Base-by-base conservation (phyloP, 2,113 vertebrate species). In the Eulemur rufifrons region DNA sequence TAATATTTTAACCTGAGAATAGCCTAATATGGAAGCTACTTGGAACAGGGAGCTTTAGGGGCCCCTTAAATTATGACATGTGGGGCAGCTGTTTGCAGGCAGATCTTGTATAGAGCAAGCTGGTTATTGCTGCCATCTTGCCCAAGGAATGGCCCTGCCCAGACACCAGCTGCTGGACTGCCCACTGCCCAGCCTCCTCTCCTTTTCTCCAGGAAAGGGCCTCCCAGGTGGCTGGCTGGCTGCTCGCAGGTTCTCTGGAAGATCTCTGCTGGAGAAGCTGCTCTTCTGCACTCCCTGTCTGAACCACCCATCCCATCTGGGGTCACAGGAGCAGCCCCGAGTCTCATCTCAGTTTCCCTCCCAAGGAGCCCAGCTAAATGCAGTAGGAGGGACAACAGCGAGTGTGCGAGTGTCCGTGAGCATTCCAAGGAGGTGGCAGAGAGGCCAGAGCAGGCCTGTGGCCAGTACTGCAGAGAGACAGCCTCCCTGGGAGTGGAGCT, bases 371-470 rank as follows among this genome's bases (percentile, higher is more conserved):
- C 52, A 34, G 23, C 18, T 63, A 54, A 50, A 12, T 14, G 29
- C 12, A 66, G 32, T 29, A 73, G 17, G 34, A 42, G 18, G 15
- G 10, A 34, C 23, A 56, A 13, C 0, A 37, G 39, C 1, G 2
- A 86, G 11, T 25, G 5, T 5, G 25, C n/a, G 29, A 27, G 82
- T 1, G 10, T 47, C 45, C 47, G 8, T 21, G 25, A 21, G 10
- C 32, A 0, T 2, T 25, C 25, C 8, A 0, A 2, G 71, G 42
- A 15, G 63, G 25, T 11, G 11, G 52, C 25, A 17, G 3, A 42
- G 66, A 39, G 50, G 27, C 42, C 34, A 4, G 39, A 34, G 32
- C 23, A 21, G 63, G 47, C 63, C n/a, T 39, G 68, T 63, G 59
- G 59, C 25, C 59, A 32, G 25, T 18, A 42, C 14, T 29, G 17